These are phyloP conservation scores for Apamea epomidion DNA, from an alignment of 2,888 invertebrate species.

Conservation along the genomic window DNA sequence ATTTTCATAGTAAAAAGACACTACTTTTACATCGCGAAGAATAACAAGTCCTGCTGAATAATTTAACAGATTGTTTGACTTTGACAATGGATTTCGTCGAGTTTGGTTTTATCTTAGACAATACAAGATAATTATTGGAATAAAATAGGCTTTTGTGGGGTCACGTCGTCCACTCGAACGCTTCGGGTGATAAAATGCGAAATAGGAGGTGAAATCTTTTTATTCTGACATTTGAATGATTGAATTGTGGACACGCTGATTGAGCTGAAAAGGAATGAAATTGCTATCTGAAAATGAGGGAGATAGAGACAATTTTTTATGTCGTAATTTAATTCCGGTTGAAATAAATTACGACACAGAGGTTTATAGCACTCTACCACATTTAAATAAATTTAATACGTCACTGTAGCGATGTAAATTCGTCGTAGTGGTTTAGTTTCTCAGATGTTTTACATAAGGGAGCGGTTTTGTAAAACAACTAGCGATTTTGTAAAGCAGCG, in stretches of 20 bases:
- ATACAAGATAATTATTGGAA: slow-evolving; percentile 39
- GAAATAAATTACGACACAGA: background rate
- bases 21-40: slow-evolving; percentile 43
- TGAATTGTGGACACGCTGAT: slow-evolving; percentile 18
- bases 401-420: background rate
- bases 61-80: slow-evolving; percentile 65
- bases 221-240: slow-evolving; percentile 25
- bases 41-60: slow-evolving; percentile 64
- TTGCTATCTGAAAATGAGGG: slow-evolving; percentile 2
- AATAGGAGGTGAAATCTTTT: slow-evolving; percentile 37
- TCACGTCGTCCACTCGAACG: slow-evolving; percentile 13
- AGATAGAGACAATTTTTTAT: background rate
- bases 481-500: too few relatives aligned
- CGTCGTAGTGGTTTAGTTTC: background rate
- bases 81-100: slow-evolving; percentile 49
- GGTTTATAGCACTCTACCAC: too few relatives aligned
- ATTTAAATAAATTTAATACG: too few relatives aligned
- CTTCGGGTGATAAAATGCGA: slow-evolving; percentile 25
- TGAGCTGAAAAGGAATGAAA: slow-evolving; percentile 17
- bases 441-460: too few relatives aligned
- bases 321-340: background rate
- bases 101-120: slow-evolving; percentile 43
- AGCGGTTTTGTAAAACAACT: too few relatives aligned
- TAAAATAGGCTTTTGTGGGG: slow-evolving; percentile 36
- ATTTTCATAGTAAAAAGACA: background rate